Base-by-base conservation (phyloP, 2,113 vertebrate genomes). In the pig (Sus scrofa) region DNA sequence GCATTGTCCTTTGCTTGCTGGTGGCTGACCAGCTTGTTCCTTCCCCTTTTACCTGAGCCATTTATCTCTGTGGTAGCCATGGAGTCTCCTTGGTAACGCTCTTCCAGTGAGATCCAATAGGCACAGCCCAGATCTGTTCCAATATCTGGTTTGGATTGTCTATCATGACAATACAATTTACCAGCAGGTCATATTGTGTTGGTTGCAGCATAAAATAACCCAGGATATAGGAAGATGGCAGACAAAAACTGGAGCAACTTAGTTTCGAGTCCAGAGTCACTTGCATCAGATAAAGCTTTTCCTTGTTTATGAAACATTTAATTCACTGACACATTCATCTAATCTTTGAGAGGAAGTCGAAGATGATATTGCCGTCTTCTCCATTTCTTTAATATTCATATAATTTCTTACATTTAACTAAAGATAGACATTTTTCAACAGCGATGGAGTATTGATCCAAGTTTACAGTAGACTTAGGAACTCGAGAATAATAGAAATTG, bases 31-130 rank as follows among this genome's bases (percentile, higher is more conserved):
- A 89, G 67, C 2, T 56, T 89, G 82, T 19, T 8, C 20, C 22
- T 30, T 30, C 24, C 11, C 24, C 27, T 84, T 93, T 89, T 18
- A 96, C 58, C 70, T 63, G 32, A 85, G 83, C 30, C 83, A 50
- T 50, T 94, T 95, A 63, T 32, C 75, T 96, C 37, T 79, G 24
- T 81, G 16, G 92, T 82, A 88, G 74, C 54, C 50, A 73, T 58
- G 12, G 81, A 37, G 65, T 89, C 71, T 92, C 89, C 86, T 30
- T 94, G 79, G 94, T 73, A 67, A 95, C 5, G 0, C 24, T 81
- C 50, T 75, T 77, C 89, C 71, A 54, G 52, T 86, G 12, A 54
- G 39, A 92, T 52, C 26, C 30, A 89, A 37, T 13, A 70, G 14
- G 9, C n/a, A 62, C 30, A 87, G 37, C 58, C 18, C 37, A 87